Percentiles rank a stretch among this genome's conserved stretches.
Evolutionary conservation across 2,797 vertebrate species (phyloP).

Genomic region (Cuculus canorus): DNA sequence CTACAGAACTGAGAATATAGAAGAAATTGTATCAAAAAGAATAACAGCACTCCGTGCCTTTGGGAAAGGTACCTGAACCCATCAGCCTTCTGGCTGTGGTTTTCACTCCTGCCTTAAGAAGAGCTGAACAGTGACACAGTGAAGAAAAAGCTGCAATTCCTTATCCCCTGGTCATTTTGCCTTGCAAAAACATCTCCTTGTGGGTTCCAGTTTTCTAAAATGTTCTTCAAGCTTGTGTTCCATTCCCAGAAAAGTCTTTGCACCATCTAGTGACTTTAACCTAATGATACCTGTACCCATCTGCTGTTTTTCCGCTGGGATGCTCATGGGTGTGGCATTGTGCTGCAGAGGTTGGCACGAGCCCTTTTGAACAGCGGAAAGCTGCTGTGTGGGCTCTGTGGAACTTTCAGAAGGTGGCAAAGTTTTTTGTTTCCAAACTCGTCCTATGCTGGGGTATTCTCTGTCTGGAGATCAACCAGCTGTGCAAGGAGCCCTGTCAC

Average conservation of each 20-base stretch:
- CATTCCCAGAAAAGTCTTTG: neutral
- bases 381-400: neutral
- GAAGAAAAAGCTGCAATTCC: neutral
- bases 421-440: neutral
- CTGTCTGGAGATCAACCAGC: neutral
- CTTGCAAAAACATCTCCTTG: neutral
- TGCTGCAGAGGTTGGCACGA: neutral
- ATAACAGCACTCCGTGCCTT: neutral
- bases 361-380: neutral
- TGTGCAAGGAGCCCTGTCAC: neutral
- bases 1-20: neutral
- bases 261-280: neutral
- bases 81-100: neutral
- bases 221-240: neutral
- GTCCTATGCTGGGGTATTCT: neutral
- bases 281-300: neutral
- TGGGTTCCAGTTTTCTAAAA: neutral
- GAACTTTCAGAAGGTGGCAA: neutral
- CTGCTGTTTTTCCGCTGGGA: neutral
- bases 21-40: neutral
- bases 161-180: neutral
- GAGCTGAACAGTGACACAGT: neutral
- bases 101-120: neutral
- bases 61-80: neutral
- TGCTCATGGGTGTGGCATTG: neutral